phyloP scores from a whole-genome alignment of 2,113 vertebrate species.

The Oncorhynchus tshawytscha region DNA sequence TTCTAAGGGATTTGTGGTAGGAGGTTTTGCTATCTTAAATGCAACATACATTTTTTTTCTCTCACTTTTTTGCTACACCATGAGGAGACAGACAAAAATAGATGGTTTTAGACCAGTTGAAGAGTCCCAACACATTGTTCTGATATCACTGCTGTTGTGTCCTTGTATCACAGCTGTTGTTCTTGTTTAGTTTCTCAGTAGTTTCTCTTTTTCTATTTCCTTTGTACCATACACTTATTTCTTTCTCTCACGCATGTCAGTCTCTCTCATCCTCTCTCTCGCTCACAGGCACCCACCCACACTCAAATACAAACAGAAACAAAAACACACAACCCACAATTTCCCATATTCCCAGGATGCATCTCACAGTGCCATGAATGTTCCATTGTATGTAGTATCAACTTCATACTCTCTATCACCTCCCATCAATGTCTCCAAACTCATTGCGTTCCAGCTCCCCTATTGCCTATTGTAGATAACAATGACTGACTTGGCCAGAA shows the following conservation, averaged over 20 bases:
- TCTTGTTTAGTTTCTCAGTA: neutral
- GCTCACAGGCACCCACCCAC: neutral
- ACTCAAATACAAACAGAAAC: neutral
- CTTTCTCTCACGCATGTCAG: slow-evolving; percentile 16
- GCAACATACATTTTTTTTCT: slow-evolving; percentile 39
- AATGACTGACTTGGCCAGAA: slow-evolving; percentile 54
- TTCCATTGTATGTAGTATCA: neutral
- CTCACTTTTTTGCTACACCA: slow-evolving; percentile 48
- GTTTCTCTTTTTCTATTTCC: slow-evolving; percentile 16
- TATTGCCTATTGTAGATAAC: slow-evolving; percentile 47
- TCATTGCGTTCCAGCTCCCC: slow-evolving; percentile 33
- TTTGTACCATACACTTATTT: neutral
- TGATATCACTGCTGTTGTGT: slow-evolving; percentile 20
- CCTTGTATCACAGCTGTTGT: neutral
- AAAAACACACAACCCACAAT: neutral
- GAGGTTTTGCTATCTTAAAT: slow-evolving; percentile 36
- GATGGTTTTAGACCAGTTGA: slow-evolving; percentile 27
- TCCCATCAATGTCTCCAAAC: slow-evolving; percentile 44
- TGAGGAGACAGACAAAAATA: slow-evolving; percentile 18
- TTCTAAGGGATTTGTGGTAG: slow-evolving; percentile 31
- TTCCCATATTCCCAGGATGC: neutral
- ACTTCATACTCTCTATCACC: slow-evolving; percentile 44
- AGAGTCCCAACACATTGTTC: slow-evolving; percentile 35
- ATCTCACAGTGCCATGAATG: neutral
- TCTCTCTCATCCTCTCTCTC: slow-evolving; percentile 6